phyloP scores from a whole-genome alignment of 2,113 vertebrate genomes.

The Lasiurus borealis region DNA sequence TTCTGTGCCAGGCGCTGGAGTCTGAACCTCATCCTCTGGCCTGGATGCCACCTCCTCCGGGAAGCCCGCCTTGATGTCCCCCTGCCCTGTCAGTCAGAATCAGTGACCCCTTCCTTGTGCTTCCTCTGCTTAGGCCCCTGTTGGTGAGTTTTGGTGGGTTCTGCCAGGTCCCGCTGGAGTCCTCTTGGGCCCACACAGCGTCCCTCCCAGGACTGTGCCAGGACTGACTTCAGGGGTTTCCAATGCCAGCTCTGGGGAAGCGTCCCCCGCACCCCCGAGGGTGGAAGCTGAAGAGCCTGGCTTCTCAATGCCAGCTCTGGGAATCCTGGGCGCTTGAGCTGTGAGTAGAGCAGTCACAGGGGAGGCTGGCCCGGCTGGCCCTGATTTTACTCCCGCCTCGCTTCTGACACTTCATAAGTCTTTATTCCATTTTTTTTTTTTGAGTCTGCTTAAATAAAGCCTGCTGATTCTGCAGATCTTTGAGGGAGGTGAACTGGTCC shows the following conservation, averaged over 20 bases:
- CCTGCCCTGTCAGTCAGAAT: background rate
- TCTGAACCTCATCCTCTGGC: too few relatives aligned
- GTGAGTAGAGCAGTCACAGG: background rate
- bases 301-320: background rate
- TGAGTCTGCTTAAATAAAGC: background rate
- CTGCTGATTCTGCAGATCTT: background rate
- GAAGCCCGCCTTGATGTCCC: slow-evolving; percentile 5
- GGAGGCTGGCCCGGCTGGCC: background rate
- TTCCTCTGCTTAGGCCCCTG: background rate
- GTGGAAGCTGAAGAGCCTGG: background rate
- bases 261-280: too few relatives aligned
- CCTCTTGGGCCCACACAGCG: background rate
- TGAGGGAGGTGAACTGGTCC: background rate
- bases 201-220: background rate
- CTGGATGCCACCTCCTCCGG: background rate
- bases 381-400: background rate
- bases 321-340: background rate
- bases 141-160: background rate
- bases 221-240: background rate
- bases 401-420: background rate
- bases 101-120: background rate
- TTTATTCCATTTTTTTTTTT: background rate
- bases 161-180: background rate
- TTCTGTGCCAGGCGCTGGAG: background rate
- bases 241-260: background rate